A percentile compares a stretch with the other conserved stretches of the same genome.
Conservation (phyloP, 1,140 invertebrate genomes). For the Aporrectodea caliginosa region DNA sequence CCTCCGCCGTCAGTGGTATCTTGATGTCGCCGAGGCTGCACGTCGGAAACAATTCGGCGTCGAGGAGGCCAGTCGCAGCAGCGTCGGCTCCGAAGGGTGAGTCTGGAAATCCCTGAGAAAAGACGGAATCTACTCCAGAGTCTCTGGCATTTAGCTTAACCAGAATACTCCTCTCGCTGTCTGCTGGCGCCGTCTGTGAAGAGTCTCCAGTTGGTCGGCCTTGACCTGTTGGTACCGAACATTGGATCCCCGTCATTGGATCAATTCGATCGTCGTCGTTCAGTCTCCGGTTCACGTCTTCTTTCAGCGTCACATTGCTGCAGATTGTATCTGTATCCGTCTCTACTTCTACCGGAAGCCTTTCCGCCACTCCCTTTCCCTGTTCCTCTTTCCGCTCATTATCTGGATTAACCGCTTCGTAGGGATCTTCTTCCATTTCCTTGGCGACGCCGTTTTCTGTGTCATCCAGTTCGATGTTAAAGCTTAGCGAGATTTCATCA, state of each 20-base stretch:
- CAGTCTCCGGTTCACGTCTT: not conserved
- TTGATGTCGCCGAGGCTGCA: not conserved
- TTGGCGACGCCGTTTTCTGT: too few relatives aligned
- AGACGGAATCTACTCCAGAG: constrained; percentile 23
- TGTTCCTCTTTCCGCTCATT: not conserved
- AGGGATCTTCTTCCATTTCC: too few relatives aligned
- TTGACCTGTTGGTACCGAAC: not conserved
- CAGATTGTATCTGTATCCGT: not conserved
- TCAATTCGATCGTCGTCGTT: not conserved
- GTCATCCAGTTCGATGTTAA: too few relatives aligned
- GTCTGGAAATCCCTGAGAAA: constrained; percentile 6
- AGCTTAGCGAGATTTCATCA: constrained; percentile 7
- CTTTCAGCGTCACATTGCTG: not conserved
- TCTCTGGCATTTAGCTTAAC: constrained; percentile 1
- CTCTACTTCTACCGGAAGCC: not conserved
- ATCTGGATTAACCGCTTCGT: constrained; percentile 12
- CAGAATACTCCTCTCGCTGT: not conserved
- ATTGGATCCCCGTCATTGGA: not conserved
- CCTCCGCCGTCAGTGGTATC: not conserved
- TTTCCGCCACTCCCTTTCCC: not conserved
- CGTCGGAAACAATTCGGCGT: not conserved
- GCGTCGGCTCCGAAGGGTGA: constrained; percentile 11
- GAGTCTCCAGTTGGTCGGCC: too few relatives aligned
- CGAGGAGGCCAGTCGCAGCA: not conserved
- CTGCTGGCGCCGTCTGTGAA: too few relatives aligned